These are phyloP conservation scores for Megaptera novaeangliae DNA, from an alignment of 2,113 vertebrate genomes.

Conservation along the genomic window DNA sequence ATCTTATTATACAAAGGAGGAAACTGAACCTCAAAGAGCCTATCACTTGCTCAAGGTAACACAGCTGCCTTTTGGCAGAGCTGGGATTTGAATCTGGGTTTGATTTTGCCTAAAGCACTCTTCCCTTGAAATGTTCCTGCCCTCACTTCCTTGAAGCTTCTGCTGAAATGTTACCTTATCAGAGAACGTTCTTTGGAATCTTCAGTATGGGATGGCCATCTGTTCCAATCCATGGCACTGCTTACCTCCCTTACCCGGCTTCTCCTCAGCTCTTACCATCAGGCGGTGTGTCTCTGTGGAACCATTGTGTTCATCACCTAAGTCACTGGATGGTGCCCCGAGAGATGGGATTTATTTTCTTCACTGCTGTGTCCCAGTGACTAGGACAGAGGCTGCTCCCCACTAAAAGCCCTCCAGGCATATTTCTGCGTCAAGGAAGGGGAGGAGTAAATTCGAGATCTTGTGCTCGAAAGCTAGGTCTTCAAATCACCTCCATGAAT, in stretches of 20 bases:
- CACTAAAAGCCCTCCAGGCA: background rate
- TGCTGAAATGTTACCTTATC: background rate
- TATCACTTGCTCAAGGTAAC: background rate
- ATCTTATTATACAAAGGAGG: rapidly evolving
- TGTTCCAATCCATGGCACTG: rapidly evolving
- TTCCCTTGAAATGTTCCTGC: background rate
- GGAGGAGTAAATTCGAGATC: background rate
- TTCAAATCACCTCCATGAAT: background rate
- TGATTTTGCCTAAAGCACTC: background rate
- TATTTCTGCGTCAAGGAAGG: background rate
- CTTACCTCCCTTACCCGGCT: background rate
- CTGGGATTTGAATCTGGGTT: background rate
- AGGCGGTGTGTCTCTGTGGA: background rate
- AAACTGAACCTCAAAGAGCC: background rate
- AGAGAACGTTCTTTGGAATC: background rate
- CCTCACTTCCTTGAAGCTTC: background rate
- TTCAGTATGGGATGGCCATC: rapidly evolving
- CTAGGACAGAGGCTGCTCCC: background rate
- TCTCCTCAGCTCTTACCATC: background rate
- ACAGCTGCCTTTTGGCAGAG: background rate
- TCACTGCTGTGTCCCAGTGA: background rate
- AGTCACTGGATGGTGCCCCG: rapidly evolving
- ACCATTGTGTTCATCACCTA: rapidly evolving
- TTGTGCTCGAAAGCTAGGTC: rapidly evolving
- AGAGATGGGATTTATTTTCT: background rate